phyloP scores from a whole-genome alignment of 1,140 invertebrate species.

The Palaemon carinicauda region DNA sequence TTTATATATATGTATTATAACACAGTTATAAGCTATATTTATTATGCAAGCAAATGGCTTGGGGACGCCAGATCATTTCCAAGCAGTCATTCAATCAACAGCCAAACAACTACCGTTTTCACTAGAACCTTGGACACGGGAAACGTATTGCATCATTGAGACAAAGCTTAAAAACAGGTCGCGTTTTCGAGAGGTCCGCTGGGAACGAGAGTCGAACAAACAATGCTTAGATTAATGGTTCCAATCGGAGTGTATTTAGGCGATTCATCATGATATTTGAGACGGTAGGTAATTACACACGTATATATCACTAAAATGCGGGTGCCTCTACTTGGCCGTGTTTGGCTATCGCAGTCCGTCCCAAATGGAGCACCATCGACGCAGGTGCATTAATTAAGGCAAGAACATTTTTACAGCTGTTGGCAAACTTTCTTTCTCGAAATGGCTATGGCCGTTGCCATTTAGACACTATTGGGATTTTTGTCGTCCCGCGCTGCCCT shows the following conservation, averaged over 20 bases:
- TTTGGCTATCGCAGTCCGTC: neutral
- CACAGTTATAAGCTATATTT: too few relatives aligned
- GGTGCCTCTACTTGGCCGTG: neutral
- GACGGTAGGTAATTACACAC: conserved; percentile 5
- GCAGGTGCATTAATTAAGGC: neutral
- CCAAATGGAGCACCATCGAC: neutral
- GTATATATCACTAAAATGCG: conserved; percentile 7
- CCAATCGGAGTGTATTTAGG: conserved; percentile 9
- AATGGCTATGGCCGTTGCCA: too few relatives aligned
- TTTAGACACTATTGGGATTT: too few relatives aligned
- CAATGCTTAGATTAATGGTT: neutral
- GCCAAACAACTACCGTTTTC: too few relatives aligned
- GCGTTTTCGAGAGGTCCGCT: neutral
- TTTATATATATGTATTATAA: too few relatives aligned
- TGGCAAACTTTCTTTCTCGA: too few relatives aligned
- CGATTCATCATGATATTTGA: conserved; percentile 7
- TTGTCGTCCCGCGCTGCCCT: too few relatives aligned
- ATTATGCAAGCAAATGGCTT: too few relatives aligned
- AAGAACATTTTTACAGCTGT: too few relatives aligned
- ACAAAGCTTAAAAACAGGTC: neutral
- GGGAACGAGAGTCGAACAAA: neutral
- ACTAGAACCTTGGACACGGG: too few relatives aligned
- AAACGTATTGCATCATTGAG: neutral
- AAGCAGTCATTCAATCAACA: too few relatives aligned
- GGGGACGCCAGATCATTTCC: too few relatives aligned